Conservation (phyloP, 1,140 invertebrate species). For the Eupristina koningsbergeri region DNA sequence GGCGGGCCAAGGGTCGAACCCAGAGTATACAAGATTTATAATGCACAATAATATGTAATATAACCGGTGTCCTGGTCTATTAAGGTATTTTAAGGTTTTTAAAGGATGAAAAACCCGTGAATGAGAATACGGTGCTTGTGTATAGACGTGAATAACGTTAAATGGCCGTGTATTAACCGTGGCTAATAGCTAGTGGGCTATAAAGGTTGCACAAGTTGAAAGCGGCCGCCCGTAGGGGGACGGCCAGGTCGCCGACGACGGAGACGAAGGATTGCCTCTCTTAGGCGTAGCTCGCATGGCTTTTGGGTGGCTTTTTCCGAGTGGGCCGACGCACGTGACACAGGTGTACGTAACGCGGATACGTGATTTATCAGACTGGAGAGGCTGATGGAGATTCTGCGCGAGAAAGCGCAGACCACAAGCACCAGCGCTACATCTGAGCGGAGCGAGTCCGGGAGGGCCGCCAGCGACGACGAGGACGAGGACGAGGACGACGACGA, state of each 20-base stretch:
- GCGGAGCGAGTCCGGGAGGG: neutral
- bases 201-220: neutral
- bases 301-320: conserved; percentile 26
- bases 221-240: neutral
- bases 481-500: conserved; percentile 3
- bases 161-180: neutral
- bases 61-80: neutral
- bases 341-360: conserved; percentile 59
- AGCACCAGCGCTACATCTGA: neutral
- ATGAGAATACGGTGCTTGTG: neutral
- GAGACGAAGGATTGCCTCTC: conserved; percentile 25
- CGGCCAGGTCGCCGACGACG: neutral
- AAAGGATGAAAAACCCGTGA: neutral
- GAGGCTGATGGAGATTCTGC: conserved; percentile 66
- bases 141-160: neutral
- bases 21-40: too few relatives aligned
- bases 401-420: conserved; percentile 58
- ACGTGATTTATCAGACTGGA: conserved; percentile 71
- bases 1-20: too few relatives aligned
- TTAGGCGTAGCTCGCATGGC: conserved; percentile 27
- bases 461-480: neutral
- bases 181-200: neutral
- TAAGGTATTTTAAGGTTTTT: neutral
- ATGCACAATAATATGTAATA: too few relatives aligned
- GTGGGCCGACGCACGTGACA: neutral